Percentiles rank a stretch among this genome's conserved stretches.
These are phyloP conservation scores for Scartelaos histophorus DNA, from an alignment of 2,113 vertebrate species.

Conservation along the genomic window DNA sequence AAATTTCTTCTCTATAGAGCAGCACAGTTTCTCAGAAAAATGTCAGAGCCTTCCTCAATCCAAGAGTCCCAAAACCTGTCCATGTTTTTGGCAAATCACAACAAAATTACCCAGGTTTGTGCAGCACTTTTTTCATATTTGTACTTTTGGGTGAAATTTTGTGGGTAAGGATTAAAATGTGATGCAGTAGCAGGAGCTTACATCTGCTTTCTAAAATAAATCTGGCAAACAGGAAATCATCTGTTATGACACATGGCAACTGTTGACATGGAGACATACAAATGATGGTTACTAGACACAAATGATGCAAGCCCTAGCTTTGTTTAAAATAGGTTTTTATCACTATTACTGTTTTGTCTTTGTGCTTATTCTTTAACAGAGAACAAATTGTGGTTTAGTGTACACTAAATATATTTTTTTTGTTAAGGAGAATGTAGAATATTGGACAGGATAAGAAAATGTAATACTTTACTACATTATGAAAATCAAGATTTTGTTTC, in stretches of 20 bases:
- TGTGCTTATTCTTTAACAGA: no score
- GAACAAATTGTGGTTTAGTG: no score
- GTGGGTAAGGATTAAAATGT: not conserved
- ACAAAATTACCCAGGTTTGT: constrained; percentile 96
- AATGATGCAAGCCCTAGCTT: not conserved
- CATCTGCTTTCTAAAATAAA: not conserved
- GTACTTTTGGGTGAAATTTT: not conserved
- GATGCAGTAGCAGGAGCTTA: not conserved
- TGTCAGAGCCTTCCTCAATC: constrained; percentile 97
- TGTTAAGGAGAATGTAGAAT: no score
- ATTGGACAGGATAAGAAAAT: no score
- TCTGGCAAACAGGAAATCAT: not conserved
- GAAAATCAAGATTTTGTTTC: no score
- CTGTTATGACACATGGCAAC: not conserved
- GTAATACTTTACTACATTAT: no score
- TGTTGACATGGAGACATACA: not conserved
- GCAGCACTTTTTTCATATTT: not conserved
- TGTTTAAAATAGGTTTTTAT: no score
- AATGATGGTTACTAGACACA: not conserved
- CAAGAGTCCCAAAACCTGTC: constrained; percentile 98
- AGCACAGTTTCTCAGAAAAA: constrained; percentile 96
- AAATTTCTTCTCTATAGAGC: constrained; percentile 74
- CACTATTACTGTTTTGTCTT: not conserved
- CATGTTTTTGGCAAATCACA: constrained; percentile 99
- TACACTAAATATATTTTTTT: not conserved